These are phyloP conservation scores for Protosalanx chinensis DNA, from an alignment of 2,797 vertebrate genomes.

Conservation along the genomic window DNA sequence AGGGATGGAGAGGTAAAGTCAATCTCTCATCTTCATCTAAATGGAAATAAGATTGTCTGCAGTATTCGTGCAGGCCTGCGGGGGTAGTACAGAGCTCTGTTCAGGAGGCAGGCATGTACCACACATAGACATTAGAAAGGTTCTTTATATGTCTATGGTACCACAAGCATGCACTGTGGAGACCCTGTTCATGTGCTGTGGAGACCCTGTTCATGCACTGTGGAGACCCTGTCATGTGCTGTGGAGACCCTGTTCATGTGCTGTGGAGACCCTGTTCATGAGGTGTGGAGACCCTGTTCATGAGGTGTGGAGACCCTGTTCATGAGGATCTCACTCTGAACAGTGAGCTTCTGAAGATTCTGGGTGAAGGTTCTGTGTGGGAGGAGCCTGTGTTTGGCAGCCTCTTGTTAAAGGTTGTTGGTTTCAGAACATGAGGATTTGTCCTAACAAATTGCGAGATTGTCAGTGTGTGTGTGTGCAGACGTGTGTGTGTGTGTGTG, in stretches of 20 bases:
- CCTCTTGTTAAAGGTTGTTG: not conserved
- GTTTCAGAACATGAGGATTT: not conserved
- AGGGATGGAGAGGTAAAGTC: not conserved
- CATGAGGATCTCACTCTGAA: no score
- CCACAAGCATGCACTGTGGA: no score
- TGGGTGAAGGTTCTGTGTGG: no score
- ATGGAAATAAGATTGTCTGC: conserved; percentile 8
- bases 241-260: no score
- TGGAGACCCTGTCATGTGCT: no score
- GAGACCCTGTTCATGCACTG: no score
- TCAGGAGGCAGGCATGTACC: not conserved
- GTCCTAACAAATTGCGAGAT: not conserved
- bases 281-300: no score
- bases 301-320: no score
- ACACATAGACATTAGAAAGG: not conserved
- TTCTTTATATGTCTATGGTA: not conserved
- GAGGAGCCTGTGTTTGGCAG: not conserved
- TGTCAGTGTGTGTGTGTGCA: conserved; percentile 4
- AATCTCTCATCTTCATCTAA: conserved; percentile 9
- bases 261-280: no score
- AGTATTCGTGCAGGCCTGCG: not conserved
- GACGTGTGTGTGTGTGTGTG: conserved; percentile 18
- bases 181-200: no score
- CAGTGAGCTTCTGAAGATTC: no score
- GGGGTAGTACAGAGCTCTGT: conserved; percentile 7